A percentile compares a stretch with the other conserved stretches of the same genome.
Conservation (phyloP, 2,888 invertebrate species). For the Drosophila pseudotakahashii region DNA sequence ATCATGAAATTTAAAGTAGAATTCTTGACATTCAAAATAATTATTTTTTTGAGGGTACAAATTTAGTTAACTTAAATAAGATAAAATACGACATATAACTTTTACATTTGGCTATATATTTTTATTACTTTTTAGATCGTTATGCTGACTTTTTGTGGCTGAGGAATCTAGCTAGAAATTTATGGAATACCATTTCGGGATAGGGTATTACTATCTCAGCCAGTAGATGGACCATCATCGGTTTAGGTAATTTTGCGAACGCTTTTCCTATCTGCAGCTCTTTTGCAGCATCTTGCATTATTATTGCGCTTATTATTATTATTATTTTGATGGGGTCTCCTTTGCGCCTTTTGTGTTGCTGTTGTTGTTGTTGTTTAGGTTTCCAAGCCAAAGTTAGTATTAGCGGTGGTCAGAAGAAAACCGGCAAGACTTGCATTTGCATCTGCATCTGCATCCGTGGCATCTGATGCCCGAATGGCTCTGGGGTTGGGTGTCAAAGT, state of each 20-base stretch:
- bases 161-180: background rate
- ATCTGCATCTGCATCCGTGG: slow-evolving; percentile 19
- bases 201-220: slow-evolving; percentile 20
- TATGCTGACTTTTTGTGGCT: too few relatives aligned
- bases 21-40: too few relatives aligned
- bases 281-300: slow-evolving; percentile 67
- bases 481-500: slow-evolving; percentile 65
- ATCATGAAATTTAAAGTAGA: too few relatives aligned
- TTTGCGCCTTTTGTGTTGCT: slow-evolving; percentile 31
- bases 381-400: slow-evolving; percentile 25
- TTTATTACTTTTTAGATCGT: too few relatives aligned
- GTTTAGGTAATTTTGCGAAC: slow-evolving; percentile 56
- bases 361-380: slow-evolving; percentile 10
- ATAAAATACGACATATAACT: too few relatives aligned
- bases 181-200: background rate
- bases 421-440: slow-evolving; percentile 37
- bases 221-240: slow-evolving; percentile 31
- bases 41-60: too few relatives aligned
- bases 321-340: slow-evolving; percentile 50
- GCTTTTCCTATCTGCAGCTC: slow-evolving; percentile 61
- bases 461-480: slow-evolving; percentile 29
- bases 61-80: too few relatives aligned
- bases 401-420: slow-evolving; percentile 58
- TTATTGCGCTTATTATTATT: slow-evolving; percentile 70
- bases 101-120: too few relatives aligned